phyloP scores from a whole-genome alignment of 2,797 vertebrate genomes.

The Pangasius djambal region DNA sequence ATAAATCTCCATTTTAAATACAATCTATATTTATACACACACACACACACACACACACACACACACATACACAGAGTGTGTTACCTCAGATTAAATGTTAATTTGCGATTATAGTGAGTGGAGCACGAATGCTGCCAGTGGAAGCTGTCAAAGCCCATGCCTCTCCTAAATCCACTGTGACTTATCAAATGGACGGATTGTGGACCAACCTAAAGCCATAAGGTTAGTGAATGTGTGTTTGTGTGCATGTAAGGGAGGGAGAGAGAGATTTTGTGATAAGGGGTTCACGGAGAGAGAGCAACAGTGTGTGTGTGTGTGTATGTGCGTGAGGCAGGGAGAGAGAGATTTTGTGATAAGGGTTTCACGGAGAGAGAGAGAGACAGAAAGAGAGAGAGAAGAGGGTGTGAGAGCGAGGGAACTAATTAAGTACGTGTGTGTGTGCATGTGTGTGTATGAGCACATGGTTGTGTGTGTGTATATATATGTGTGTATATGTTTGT shows the following conservation, averaged over 20 bases:
- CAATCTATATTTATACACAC: slow-evolving; percentile 55
- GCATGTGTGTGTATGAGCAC: slow-evolving; percentile 23
- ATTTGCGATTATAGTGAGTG: slow-evolving; percentile 63
- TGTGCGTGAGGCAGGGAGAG: slow-evolving; percentile 3
- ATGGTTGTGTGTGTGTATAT: slow-evolving; percentile 16
- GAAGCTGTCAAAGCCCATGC: slow-evolving; percentile 41
- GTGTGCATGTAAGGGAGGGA: slow-evolving; percentile 11
- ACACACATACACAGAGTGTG: slow-evolving; percentile 66
- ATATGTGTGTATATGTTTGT: slow-evolving; percentile 25
- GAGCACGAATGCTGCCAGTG: slow-evolving; percentile 23
- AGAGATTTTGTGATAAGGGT: neutral
- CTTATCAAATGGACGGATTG: slow-evolving; percentile 53
- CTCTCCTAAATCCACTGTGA: slow-evolving; percentile 47
- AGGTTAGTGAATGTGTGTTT: slow-evolving; percentile 24
- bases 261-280: slow-evolving; percentile 5
- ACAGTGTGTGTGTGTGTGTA: slow-evolving; percentile 21
- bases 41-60: slow-evolving; percentile 62
- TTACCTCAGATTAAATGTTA: slow-evolving; percentile 68
- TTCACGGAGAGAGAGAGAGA: neutral
- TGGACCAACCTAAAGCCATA: slow-evolving; percentile 40
- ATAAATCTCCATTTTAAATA: slow-evolving; percentile 66
- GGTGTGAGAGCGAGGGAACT: neutral
- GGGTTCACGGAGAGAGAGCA: neutral
- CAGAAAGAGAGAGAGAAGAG: neutral
- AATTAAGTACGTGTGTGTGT: neutral